Base-by-base conservation (phyloP, 2,888 invertebrate genomes). In the Acronicta psi region DNA sequence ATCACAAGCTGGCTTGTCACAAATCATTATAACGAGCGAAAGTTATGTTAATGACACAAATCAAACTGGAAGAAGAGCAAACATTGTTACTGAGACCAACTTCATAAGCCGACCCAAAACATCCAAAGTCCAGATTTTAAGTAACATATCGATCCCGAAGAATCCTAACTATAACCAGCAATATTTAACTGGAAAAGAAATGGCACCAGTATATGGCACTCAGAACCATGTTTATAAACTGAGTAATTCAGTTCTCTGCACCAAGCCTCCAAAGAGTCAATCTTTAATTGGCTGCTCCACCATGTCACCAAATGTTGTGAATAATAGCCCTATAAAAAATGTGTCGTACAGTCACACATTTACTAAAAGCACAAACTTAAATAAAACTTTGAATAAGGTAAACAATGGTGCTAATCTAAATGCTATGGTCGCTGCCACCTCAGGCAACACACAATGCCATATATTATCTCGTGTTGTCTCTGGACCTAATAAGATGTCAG, bases 351-450 rank as follows among this genome's bases (percentile, higher is more conserved):
- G 88, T 74, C 92, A 93, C 73, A 86, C 91, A 66, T 90, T 92
- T 75, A 84, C 91, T 0, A 93, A 93, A 77, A 86, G 83, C 83
- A 88, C 92, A 83, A 93, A 90, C 70, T 69, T 91, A 70, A 92
- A 87, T 83, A 93, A 93, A 80, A 80, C 88, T 49, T 74, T 87
- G 66, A 89, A 86, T 75, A 92, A 92, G 81, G 90, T 93, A 56
- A 93, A 93, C 67, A 93, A 93, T 86, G 94, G 93, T 87, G 92
- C 93, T 88, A 93, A 92, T 80, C 80, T 93, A 60, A 93, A 92
- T 80, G 85, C 93, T 60, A 87, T 91, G 85, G 91, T 91, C 25
- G 91, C 92, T 56, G 88, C 88, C 38, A 85, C 92, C 17, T 85
- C 93, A 10, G 89, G 89, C 58, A 91, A 86, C 76, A 89, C 92